Evolutionary conservation across 2,113 vertebrate genomes (phyloP).

Genomic region (Pelecanoides urinatrix): DNA sequence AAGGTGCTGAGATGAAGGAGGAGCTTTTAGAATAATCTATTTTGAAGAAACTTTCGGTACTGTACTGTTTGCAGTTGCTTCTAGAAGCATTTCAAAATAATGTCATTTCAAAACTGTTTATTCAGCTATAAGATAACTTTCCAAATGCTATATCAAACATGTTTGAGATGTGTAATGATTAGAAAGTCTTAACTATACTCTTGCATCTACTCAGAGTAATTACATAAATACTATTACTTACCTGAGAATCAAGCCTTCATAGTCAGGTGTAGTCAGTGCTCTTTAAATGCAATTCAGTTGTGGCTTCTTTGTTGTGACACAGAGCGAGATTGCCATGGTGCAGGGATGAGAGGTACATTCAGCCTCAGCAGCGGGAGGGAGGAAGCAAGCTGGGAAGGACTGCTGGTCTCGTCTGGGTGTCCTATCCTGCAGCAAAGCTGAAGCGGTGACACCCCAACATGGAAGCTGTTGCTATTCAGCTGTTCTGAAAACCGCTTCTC

Average conservation of each 20-base stretch:
- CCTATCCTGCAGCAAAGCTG: neutral
- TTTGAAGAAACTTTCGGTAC: neutral
- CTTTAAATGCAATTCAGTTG: neutral
- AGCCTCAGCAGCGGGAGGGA: neutral
- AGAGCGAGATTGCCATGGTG: neutral
- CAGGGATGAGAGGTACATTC: rapidly evolving
- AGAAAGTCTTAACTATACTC: neutral
- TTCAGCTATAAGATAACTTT: neutral
- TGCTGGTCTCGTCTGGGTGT: neutral
- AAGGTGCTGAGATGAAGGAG: neutral
- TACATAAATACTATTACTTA: neutral
- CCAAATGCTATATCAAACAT: neutral
- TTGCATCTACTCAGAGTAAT: neutral
- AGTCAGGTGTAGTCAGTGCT: neutral
- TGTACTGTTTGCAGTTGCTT: neutral
- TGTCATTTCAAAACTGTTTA: neutral
- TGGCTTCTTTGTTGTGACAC: neutral
- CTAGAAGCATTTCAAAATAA: neutral
- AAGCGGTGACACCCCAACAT: neutral
- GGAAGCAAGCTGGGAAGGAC: neutral
- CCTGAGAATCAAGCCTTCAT: neutral
- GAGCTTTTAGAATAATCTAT: neutral
- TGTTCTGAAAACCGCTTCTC: neutral
- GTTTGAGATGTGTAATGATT: neutral
- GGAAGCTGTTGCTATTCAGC: neutral